Evolutionary conservation across 2,888 invertebrate genomes (phyloP), one percentile per base, ranked within the genome.

Genomic region (Lottia gigantea): DNA sequence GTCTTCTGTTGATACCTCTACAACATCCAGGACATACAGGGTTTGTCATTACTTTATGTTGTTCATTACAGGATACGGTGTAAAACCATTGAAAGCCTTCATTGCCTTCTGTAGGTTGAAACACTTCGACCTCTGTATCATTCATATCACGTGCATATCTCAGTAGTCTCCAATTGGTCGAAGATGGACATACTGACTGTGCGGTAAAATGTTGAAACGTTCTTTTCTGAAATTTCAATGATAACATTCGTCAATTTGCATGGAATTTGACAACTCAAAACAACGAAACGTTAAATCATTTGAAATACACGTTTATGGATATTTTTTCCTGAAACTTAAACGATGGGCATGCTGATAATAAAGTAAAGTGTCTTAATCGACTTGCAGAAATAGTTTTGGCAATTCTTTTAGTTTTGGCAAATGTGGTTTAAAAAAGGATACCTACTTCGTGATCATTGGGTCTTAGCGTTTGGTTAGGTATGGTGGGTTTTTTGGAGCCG

Each of bases 31-130:
- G 74, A 68, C 83, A 83, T 23, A 67, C 73, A 2, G 64, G 68
- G 23, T 74, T 68, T 63, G 71, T 70, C 31, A 74, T 62, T 1
- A 66, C n/a, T 7, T 76, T 71, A 19, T 70, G 61, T 55, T 66
- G 31, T 16, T 46, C 47, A 71, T 82, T 76, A 72, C 85, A 85
- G 8, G 78, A 77, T n/a, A 83, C 82, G 8, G 82, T 83, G 73
- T 84, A 85, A 75, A 85, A 85, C 85, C 84, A 85, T 73, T 85
- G 85, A 49, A 76, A 78, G 1, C 78, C 78, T 11, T 78, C 76
- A 11, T 77, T 65, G 46, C 74, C 72, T 16, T 76, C 74, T 3
- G 49, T 65, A 11, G 83, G 84, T 73, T 85, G 83, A 73, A 78
- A 83, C 8, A 85, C 80, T 66, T 81, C 77, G 23, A 85, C 85